Base-by-base conservation (phyloP, 1,140 invertebrate species). In the Brachionus koreanus region DNA sequence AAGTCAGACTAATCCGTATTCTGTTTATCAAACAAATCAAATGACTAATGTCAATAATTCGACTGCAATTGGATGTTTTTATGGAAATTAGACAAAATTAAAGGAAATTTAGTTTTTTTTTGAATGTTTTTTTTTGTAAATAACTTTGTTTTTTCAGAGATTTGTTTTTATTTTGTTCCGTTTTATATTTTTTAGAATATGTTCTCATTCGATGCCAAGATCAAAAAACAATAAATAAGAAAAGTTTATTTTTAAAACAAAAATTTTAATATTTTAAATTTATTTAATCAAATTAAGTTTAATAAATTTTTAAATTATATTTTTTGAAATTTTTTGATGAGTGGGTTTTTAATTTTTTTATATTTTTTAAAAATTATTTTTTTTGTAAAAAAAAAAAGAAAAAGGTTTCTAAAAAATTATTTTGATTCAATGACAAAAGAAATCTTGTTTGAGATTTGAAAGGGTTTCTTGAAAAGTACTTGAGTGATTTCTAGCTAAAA, bases 251-350 rank as follows among this genome's bases (percentile, higher is more conserved):
- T 57, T 57, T 57, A 57, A 23, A 57, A 57, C 49, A 57, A 57
- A 57, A 57, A 57, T 57, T 49, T 25, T 57, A 57, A 57, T 19
- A 23, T 23, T 57, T 57, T 19, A 57, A 57, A 57, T 65, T 65
- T 65, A 65, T 65, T 65, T 65, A 65, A 65, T 65, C 63, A 65
- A 65, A 65, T 65, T 65, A 65, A 65, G 33, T 65, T 65, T 65
- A 65, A 65, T 65, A 65, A 65, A 65, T 33, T 65, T 57, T 57
- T n/a, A 33, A 65, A 37, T 37, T 65, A 35, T 52, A 7, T 33
- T 65, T 65, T 65, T 25, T 5, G 49, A 52, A 52, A 16, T 52
- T 57, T 57, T 57, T 57, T 7, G 16, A 57, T 19, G 49, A 7
- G 43, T 49, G 13, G 6, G 16, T 57, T 23, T 57, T n/a, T n/a